Evolutionary conservation across 2,888 invertebrate species (phyloP).

Genomic region (Trichopoda pennipes): DNA sequence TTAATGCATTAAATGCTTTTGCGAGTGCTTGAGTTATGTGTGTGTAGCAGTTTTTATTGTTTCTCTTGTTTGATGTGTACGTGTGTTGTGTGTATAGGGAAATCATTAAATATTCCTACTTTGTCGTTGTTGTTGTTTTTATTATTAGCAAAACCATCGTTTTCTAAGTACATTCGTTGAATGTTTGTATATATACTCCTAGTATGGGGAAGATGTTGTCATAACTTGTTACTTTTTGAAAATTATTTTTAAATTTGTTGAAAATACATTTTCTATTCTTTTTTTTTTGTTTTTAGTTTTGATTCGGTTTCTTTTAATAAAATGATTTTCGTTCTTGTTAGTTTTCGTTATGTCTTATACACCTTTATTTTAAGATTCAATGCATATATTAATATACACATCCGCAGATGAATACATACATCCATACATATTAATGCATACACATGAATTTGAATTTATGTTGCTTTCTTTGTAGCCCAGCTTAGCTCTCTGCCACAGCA

Average conservation of each 20-base stretch:
- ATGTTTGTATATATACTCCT: background rate
- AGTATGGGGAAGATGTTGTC: slow-evolving; percentile 55
- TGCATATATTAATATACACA: background rate
- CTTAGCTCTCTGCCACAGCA: slow-evolving; percentile 29
- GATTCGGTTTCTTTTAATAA: background rate
- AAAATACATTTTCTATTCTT: slow-evolving; percentile 19
- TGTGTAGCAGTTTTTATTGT: slow-evolving; percentile 28
- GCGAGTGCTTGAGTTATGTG: background rate
- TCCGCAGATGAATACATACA: background rate
- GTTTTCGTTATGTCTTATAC: background rate
- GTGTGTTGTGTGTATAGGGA: slow-evolving; percentile 31
- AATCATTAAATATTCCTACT: slow-evolving; percentile 49
- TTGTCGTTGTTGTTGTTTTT: slow-evolving; percentile 26
- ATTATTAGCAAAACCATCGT: background rate
- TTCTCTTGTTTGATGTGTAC: slow-evolving; percentile 5
- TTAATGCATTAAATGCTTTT: slow-evolving; percentile 33
- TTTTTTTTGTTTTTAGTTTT: slow-evolving; percentile 13
- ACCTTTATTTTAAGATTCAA: slow-evolving; percentile 35
- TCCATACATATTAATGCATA: background rate
- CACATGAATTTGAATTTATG: slow-evolving; percentile 16
- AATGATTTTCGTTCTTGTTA: slow-evolving; percentile 16
- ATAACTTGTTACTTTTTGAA: slow-evolving; percentile 20
- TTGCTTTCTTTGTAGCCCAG: slow-evolving; percentile 55
- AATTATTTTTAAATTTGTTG: background rate
- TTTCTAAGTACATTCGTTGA: background rate